Percentiles rank a stretch among this genome's conserved stretches.
phyloP scores from a whole-genome alignment of 2,888 invertebrate species.

The Caenorhabditis imperialis region DNA sequence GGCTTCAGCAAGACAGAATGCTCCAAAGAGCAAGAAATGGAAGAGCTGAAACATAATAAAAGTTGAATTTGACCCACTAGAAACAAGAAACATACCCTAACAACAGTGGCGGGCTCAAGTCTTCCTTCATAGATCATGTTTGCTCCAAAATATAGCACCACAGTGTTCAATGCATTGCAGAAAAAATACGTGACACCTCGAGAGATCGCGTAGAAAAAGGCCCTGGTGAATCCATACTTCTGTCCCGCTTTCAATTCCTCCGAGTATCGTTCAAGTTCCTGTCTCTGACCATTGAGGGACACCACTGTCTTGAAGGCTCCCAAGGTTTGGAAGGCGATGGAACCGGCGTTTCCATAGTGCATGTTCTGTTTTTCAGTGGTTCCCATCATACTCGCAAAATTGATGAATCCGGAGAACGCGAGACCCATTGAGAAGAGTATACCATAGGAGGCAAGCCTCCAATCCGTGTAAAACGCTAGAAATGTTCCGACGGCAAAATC shows the following conservation, averaged over 20 bases:
- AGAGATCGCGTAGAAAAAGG: slow-evolving; percentile 75
- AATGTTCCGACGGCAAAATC: slow-evolving; percentile 47
- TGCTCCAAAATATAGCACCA: slow-evolving; percentile 68
- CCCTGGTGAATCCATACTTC: slow-evolving; percentile 64
- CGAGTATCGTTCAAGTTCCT: slow-evolving; percentile 62
- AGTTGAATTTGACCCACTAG: too few relatives aligned
- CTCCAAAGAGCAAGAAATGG: slow-evolving; percentile 37
- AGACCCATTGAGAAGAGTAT: slow-evolving; percentile 74
- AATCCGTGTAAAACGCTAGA: slow-evolving; percentile 68
- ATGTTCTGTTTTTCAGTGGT: slow-evolving; percentile 31
- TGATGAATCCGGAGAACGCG: slow-evolving; percentile 67
- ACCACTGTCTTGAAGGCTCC: slow-evolving; percentile 39
- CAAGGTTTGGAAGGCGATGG: slow-evolving; percentile 40
- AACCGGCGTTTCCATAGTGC: slow-evolving; percentile 44
- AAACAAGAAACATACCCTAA: slow-evolving; percentile 34
- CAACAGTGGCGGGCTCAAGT: slow-evolving; percentile 17
- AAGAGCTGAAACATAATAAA: slow-evolving; percentile 19
- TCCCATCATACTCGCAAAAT: slow-evolving; percentile 57
- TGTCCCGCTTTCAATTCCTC: slow-evolving; percentile 60
- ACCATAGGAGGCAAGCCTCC: slow-evolving; percentile 73
- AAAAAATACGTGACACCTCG: slow-evolving; percentile 76
- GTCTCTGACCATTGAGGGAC: slow-evolving; percentile 41
- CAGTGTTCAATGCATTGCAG: slow-evolving; percentile 75
- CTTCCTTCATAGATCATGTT: slow-evolving; percentile 55
- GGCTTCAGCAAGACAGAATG: slow-evolving; percentile 40